Evolutionary conservation across 2,888 invertebrate species (phyloP).

Genomic region (Drosophila prolongata): DNA sequence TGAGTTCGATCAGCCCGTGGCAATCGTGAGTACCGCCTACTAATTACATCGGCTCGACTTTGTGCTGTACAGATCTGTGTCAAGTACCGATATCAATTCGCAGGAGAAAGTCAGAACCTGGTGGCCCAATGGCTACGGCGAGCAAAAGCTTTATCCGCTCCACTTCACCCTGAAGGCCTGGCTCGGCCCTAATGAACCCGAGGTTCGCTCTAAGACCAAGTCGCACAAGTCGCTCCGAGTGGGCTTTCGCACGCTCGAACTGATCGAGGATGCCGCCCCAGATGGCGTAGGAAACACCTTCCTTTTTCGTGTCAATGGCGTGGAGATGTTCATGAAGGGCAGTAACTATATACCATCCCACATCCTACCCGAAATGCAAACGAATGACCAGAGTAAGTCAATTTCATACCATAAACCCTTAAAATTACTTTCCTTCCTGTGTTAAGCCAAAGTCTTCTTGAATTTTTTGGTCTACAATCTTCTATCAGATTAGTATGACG

Average conservation of each 20-base stretch:
- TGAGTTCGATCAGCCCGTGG: conserved; percentile 78
- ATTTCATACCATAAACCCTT: too few relatives aligned
- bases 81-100: conserved; percentile 43
- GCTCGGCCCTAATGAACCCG: conserved; percentile 57
- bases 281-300: conserved; percentile 88
- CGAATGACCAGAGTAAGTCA: conserved; percentile 85
- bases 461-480: too few relatives aligned
- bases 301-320: conserved; percentile 93
- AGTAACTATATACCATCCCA: conserved; percentile 96
- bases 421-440: too few relatives aligned
- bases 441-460: too few relatives aligned
- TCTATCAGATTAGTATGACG: too few relatives aligned
- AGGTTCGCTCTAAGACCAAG: conserved; percentile 73
- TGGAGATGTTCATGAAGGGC: conserved; percentile 97
- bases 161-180: conserved; percentile 85
- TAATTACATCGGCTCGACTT: conserved; percentile 43
- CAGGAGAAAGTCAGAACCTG: conserved; percentile 88
- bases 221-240: conserved; percentile 87
- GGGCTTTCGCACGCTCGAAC: conserved; percentile 94
- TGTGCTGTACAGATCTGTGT: conserved; percentile 43
- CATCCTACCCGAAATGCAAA: conserved; percentile 89
- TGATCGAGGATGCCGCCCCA: conserved; percentile 87
- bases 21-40: conserved; percentile 75
- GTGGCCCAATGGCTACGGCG: conserved; percentile 98
- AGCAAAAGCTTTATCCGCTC: conserved; percentile 90